Percentiles rank a stretch among this genome's conserved stretches.
phyloP scores from a whole-genome alignment of 2,888 invertebrate species.

The Coenonympha glycerion region DNA sequence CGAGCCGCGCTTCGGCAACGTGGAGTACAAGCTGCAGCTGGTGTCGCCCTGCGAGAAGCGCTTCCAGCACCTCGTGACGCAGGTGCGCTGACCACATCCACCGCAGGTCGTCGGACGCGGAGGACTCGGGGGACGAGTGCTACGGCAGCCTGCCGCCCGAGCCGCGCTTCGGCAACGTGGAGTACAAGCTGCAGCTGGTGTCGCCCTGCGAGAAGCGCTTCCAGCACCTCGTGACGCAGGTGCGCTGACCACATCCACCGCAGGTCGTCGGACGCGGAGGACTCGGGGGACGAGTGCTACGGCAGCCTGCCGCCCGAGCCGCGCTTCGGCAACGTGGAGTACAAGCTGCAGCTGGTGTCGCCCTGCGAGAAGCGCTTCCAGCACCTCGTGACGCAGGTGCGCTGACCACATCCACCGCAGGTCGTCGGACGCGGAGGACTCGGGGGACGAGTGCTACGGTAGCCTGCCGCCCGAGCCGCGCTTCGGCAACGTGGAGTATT shows the following conservation, averaged over 20 bases:
- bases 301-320: too few species aligned
- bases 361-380: conserved; percentile 91
- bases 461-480: too few species aligned
- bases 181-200: conserved; percentile 96
- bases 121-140: conserved; percentile 61
- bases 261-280: conserved; percentile 59
- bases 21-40: conserved; percentile 96
- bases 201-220: conserved; percentile 90
- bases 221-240: conserved; percentile 97
- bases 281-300: too few species aligned
- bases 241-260: conserved; percentile 33
- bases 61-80: conserved; percentile 95
- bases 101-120: conserved; percentile 52
- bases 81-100: conserved; percentile 68
- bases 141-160: conserved; percentile 86
- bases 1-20: conserved; percentile 94
- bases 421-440: conserved; percentile 53
- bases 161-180: conserved; percentile 95
- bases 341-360: conserved; percentile 93
- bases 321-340: too few species aligned
- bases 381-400: conserved; percentile 95
- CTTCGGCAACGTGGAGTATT: too few species aligned
- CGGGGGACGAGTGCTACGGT: too few species aligned
- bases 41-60: conserved; percentile 93
- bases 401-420: conserved; percentile 33